A percentile compares a stretch with the other conserved stretches of the same genome.
These are phyloP conservation scores for Zaprionus inermis DNA, from an alignment of 1,140 invertebrate genomes.

Conservation along the genomic window DNA sequence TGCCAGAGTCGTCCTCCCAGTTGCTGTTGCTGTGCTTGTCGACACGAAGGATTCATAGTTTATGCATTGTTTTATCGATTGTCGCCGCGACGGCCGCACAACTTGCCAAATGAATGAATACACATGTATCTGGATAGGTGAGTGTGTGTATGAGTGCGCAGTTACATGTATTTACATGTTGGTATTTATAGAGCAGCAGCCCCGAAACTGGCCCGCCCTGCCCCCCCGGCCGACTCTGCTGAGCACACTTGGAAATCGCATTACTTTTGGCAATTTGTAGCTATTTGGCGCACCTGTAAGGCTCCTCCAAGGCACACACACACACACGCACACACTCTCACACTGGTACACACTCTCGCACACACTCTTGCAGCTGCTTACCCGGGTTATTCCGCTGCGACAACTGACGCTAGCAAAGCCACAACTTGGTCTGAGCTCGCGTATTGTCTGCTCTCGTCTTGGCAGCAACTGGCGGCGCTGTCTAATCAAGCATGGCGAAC, in stretches of 20 bases:
- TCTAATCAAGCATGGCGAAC: conserved; percentile 67
- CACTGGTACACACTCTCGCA: conserved; percentile 4
- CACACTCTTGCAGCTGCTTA: conserved; percentile 7
- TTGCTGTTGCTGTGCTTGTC: conserved; percentile 32
- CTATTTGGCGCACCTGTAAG: conserved; percentile 41
- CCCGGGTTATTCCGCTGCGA: conserved; percentile 61
- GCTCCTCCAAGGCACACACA: conserved; percentile 10
- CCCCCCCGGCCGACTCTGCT: conserved; percentile 20
- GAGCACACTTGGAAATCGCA: conserved; percentile 55
- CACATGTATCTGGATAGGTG: conserved; percentile 12
- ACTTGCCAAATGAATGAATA: conserved; percentile 1
- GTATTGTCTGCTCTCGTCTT: conserved; percentile 27
- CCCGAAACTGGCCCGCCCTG: neutral
- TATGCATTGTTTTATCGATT: conserved; percentile 82
- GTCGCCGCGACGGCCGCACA: conserved; percentile 50
- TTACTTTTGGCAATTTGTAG: conserved; percentile 59
- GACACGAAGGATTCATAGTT: conserved; percentile 75
- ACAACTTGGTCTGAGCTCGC: conserved; percentile 74
- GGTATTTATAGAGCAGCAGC: conserved; percentile 60
- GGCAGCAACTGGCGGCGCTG: conserved; percentile 38
- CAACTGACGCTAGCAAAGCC: conserved; percentile 66
- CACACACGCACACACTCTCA: conserved; percentile 1
- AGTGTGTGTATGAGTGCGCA: conserved; percentile 28
- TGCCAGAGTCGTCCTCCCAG: conserved; percentile 22
- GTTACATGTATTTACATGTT: conserved; percentile 48